Evolutionary conservation across 2,888 invertebrate species (phyloP).

Genomic region (Brachynemurus nebulosus): DNA sequence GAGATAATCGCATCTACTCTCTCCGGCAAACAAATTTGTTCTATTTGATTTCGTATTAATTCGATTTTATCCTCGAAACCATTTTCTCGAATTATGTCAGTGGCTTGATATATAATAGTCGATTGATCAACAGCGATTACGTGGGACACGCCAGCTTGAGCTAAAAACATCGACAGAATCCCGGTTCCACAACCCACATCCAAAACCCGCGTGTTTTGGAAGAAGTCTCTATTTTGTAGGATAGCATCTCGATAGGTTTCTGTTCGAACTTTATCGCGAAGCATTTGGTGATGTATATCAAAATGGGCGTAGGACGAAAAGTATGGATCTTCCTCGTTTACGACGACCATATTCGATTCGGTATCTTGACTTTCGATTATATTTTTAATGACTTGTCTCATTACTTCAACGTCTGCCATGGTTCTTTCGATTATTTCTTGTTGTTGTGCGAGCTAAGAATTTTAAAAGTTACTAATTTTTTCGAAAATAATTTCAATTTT

Average conservation of each 20-base stretch:
- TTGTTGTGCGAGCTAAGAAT: constrained; percentile 45
- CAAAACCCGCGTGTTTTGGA: constrained; percentile 67
- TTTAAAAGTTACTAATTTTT: constrained; percentile 13
- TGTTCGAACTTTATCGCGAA: constrained; percentile 77
- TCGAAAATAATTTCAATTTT: constrained; percentile 22
- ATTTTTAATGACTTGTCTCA: constrained; percentile 43
- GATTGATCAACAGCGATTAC: constrained; percentile 94
- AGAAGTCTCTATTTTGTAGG: constrained; percentile 50
- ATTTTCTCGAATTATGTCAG: constrained; percentile 84
- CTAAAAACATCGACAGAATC: constrained; percentile 96
- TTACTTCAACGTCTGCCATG: constrained; percentile 42
- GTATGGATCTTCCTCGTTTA: constrained; percentile 34
- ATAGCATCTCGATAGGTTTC: constrained; percentile 78
- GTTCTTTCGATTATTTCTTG: constrained; percentile 43
- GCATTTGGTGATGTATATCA: constrained; percentile 89
- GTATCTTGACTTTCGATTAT: constrained; percentile 31
- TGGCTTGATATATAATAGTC: constrained; percentile 88
- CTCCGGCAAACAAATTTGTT: constrained; percentile 64
- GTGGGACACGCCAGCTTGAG: constrained; percentile 79
- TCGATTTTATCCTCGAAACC: constrained; percentile 55
- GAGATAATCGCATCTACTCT: constrained; percentile 87
- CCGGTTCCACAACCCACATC: constrained; percentile 98
- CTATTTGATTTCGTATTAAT: constrained; percentile 73
- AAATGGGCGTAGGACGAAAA: constrained; percentile 80
- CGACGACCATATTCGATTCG: constrained; percentile 21